Percentiles rank a stretch among this genome's conserved stretches.
phyloP scores from a whole-genome alignment of 2,113 vertebrate genomes.

The Hipposideros armiger region DNA sequence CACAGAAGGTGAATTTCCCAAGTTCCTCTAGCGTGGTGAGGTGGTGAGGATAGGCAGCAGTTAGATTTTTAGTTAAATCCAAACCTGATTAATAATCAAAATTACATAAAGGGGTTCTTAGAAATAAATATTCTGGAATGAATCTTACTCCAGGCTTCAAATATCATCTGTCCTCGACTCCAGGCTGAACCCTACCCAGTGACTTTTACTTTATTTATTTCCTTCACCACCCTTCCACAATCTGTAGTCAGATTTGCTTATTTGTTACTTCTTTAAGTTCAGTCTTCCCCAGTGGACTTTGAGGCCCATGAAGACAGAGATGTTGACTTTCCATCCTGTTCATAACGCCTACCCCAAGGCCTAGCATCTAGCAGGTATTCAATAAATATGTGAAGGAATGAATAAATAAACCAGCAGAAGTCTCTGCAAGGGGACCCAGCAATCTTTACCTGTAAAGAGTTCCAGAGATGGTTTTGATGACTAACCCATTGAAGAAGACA shows the following conservation, averaged over 20 bases:
- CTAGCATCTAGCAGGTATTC: neutral
- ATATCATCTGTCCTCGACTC: neutral
- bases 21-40: neutral
- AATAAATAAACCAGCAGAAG: neutral
- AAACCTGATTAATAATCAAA: neutral
- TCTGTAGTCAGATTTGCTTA: neutral
- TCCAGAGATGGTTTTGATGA: neutral
- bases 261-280: constrained; percentile 18
- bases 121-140: constrained; percentile 6
- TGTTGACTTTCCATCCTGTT: neutral
- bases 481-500: neutral
- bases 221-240: neutral
- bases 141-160: neutral
- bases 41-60: neutral
- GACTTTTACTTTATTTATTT: neutral
- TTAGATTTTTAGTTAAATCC: neutral
- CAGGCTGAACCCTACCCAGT: neutral
- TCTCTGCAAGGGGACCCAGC: neutral
- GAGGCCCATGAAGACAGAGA: neutral
- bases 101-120: neutral
- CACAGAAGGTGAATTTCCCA: neutral
- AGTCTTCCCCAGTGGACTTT: neutral
- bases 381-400: neutral
- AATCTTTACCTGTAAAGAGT: neutral
- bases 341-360: neutral